These are phyloP conservation scores for Sciurus niger DNA, from an alignment of 2,113 vertebrate genomes.

Conservation along the genomic window DNA sequence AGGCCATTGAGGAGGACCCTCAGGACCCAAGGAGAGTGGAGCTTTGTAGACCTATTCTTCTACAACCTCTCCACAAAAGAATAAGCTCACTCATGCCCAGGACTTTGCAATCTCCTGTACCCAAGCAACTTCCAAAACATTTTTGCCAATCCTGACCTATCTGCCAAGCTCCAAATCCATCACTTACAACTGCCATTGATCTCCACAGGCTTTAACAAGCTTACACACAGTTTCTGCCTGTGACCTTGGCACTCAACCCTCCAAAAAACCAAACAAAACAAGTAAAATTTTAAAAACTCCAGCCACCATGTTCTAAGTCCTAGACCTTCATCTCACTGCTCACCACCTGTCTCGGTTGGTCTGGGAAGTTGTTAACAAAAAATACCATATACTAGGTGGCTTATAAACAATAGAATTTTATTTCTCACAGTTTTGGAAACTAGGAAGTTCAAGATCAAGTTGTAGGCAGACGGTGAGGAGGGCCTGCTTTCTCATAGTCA, in stretches of 20 bases:
- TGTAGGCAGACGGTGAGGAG: neutral
- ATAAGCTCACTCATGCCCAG: neutral
- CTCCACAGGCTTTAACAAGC: neutral
- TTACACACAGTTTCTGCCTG: neutral
- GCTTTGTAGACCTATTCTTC: neutral
- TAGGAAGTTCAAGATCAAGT: neutral
- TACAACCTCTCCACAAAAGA: neutral
- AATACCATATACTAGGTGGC: neutral
- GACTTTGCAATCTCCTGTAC: neutral
- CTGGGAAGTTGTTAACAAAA: neutral
- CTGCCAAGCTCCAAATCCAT: constrained; percentile 39
- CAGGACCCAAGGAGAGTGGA: neutral
- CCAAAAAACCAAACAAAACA: neutral
- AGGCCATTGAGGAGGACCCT: neutral
- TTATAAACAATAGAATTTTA: neutral
- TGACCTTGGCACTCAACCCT: neutral
- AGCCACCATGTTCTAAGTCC: neutral
- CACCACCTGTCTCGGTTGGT: neutral
- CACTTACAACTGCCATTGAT: neutral
- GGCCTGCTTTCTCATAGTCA: neutral
- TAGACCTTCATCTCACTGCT: constrained; percentile 19
- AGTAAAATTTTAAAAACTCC: neutral
- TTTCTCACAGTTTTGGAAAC: neutral
- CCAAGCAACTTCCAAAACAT: constrained; percentile 18
- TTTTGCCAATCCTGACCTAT: neutral